Evolutionary conservation across 2,888 invertebrate species (phyloP).

Genomic region (Eupithecia subumbrata): DNA sequence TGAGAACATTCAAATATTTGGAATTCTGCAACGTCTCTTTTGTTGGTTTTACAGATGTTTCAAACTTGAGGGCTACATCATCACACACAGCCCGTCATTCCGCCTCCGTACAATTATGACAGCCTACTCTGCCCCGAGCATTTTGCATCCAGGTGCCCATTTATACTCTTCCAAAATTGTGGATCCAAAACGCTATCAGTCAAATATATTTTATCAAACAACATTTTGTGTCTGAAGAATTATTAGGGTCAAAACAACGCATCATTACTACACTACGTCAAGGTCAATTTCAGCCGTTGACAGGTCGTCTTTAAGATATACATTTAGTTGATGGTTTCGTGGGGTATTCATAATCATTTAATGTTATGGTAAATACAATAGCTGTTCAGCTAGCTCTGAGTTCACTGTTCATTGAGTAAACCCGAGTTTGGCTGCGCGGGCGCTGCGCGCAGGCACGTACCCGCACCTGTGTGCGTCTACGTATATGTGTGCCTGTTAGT

Average conservation of each 20-base stretch:
- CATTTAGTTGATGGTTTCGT: neutral
- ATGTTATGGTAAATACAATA: neutral
- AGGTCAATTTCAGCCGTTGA: neutral
- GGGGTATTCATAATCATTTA: neutral
- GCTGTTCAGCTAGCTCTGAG: neutral
- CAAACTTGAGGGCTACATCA: neutral
- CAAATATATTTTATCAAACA: neutral
- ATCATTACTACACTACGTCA: neutral
- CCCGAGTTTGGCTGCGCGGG: constrained; percentile 53
- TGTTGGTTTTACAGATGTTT: neutral
- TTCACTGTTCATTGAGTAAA: constrained; percentile 73
- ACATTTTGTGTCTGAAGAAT: neutral
- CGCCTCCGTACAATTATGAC: neutral
- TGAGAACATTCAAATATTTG: constrained; percentile 19
- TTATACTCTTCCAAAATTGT: neutral
- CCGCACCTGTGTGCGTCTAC: constrained; percentile 38
- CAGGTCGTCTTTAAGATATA: neutral
- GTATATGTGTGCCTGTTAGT: constrained; percentile 30
- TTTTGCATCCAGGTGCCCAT: neutral
- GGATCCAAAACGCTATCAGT: neutral
- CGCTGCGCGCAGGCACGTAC: constrained; percentile 60
- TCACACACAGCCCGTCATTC: neutral
- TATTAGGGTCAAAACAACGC: neutral
- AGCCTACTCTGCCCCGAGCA: neutral
- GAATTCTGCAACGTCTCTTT: constrained; percentile 1